Conservation (phyloP, 1,140 invertebrate genomes). For the Amyelois transitella region DNA sequence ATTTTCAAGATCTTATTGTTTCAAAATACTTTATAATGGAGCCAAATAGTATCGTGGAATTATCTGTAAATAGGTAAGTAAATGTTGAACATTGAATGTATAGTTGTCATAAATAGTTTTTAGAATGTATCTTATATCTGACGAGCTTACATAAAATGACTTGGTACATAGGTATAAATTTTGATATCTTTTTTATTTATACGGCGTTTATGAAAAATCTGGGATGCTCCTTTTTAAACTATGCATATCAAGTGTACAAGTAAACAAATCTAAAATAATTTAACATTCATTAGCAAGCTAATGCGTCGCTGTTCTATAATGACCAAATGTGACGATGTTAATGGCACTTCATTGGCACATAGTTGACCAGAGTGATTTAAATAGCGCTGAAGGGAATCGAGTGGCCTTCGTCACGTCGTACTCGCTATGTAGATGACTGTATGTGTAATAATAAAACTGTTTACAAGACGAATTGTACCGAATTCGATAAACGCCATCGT, state of each 20-base stretch:
- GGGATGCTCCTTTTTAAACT: too few species aligned
- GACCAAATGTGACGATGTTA: neutral
- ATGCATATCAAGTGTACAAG: neutral
- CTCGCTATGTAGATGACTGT: slow-evolving; percentile 9
- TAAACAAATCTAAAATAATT: neutral
- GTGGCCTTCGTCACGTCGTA: slow-evolving; percentile 20
- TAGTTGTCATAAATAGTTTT: too few species aligned
- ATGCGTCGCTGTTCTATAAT: neutral
- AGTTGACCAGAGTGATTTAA: neutral
- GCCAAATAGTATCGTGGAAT: neutral
- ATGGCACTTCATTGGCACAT: neutral
- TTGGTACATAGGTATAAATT: too few species aligned
- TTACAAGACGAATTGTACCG: slow-evolving; percentile 32
- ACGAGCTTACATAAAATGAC: too few species aligned
- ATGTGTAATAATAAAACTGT: slow-evolving; percentile 36
- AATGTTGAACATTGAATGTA: too few species aligned
- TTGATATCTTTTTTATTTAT: too few species aligned
- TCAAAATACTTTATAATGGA: too few species aligned
- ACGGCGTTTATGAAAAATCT: too few species aligned
- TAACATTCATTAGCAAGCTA: neutral
- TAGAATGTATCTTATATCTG: too few species aligned
- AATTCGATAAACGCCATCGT: slow-evolving; percentile 37
- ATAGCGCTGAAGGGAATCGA: slow-evolving; percentile 12
- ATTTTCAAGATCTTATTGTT: neutral
- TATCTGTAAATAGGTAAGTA: neutral